Conservation (phyloP, 2,888 invertebrate species). For the Drosophila acutilabella region DNA sequence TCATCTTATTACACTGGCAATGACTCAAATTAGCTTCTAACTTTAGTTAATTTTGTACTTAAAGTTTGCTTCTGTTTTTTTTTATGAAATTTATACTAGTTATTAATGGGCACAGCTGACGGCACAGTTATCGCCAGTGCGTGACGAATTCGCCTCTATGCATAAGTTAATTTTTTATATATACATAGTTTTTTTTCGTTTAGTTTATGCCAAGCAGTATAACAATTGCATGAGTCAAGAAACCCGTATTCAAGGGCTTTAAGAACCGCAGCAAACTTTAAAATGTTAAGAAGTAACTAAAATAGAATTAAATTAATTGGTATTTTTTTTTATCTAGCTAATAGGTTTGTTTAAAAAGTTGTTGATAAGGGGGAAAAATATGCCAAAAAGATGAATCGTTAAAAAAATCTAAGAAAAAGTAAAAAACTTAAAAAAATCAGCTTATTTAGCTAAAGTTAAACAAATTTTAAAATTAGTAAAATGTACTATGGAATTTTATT, state of each 20-base stretch:
- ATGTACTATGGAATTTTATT: too few relatives aligned
- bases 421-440: too few relatives aligned
- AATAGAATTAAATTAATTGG: conserved; percentile 3
- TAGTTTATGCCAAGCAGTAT: conserved; percentile 26
- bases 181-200: conserved; percentile 11
- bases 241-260: conserved; percentile 24
- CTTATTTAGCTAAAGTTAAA: too few relatives aligned
- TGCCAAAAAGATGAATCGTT: too few relatives aligned
- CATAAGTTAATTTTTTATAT: conserved; percentile 27
- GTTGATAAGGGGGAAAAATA: conserved; percentile 10
- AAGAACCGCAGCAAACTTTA: background rate
- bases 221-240: conserved; percentile 46
- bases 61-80: background rate
- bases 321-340: conserved; percentile 21
- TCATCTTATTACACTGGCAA: too few relatives aligned
- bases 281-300: background rate
- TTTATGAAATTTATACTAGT: background rate
- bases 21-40: too few relatives aligned
- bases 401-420: too few relatives aligned
- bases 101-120: conserved; percentile 9
- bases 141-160: conserved; percentile 50
- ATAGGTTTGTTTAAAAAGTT: conserved; percentile 21
- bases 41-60: background rate
- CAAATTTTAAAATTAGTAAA: too few relatives aligned
- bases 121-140: conserved; percentile 54